Conservation (phyloP, 2,888 invertebrate species). For the Dinocampus coccinellae region DNA sequence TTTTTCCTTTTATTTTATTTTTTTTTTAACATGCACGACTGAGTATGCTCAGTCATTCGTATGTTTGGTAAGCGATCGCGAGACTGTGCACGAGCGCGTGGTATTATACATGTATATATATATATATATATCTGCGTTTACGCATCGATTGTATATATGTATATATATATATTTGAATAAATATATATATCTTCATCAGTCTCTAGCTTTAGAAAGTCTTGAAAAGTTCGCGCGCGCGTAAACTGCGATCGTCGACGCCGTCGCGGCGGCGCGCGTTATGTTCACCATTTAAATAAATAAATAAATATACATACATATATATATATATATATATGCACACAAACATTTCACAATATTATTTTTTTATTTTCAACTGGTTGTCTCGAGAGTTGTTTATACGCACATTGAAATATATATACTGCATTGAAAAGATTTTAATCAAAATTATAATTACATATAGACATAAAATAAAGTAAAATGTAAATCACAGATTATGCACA, state of each 20-base stretch:
- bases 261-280: neutral
- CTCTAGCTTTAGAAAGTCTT: constrained; percentile 38
- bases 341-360: constrained; percentile 21
- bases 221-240: constrained; percentile 31
- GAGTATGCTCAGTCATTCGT: constrained; percentile 21
- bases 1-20: neutral
- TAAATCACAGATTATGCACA: neutral
- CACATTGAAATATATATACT: neutral
- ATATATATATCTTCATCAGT: constrained; percentile 15
- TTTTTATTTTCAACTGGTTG: constrained; percentile 27
- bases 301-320: neutral
- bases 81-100: neutral
- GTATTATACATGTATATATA: constrained; percentile 20
- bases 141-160: constrained; percentile 23
- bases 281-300: neutral
- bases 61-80: constrained; percentile 8
- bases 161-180: constrained; percentile 9
- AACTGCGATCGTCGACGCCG: constrained; percentile 25
- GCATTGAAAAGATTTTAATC: constrained; percentile 14
- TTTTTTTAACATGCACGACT: constrained; percentile 23
- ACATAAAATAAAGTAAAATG: neutral
- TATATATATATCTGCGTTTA: constrained; percentile 6
- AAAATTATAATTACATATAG: neutral
- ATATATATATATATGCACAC: neutral
- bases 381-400: constrained; percentile 11